These are phyloP conservation scores for Rhyzopertha dominica DNA, from an alignment of 1,140 invertebrate genomes.

Conservation along the genomic window DNA sequence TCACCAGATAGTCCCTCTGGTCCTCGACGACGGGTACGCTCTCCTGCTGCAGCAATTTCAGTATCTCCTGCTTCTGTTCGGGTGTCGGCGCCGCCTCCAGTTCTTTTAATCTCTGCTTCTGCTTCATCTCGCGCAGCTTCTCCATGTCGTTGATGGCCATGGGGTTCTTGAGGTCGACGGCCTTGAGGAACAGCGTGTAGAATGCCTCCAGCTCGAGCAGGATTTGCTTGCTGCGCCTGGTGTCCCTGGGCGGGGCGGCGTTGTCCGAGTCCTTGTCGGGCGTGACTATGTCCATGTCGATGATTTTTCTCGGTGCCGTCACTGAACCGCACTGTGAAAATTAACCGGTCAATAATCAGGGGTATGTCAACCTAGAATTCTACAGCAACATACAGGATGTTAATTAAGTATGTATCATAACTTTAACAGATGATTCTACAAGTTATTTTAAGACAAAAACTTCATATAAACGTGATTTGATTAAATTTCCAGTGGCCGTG, in stretches of 20 bases:
- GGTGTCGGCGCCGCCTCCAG: constrained; percentile 47
- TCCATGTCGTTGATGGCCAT: constrained; percentile 60
- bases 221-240: constrained; percentile 67
- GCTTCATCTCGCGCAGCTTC: constrained; percentile 46
- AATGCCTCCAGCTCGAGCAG: constrained; percentile 76
- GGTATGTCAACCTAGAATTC: no score
- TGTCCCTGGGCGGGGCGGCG: constrained; percentile 48
- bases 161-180: constrained; percentile 70
- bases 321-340: constrained; percentile 72
- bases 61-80: constrained; percentile 53
- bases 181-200: constrained; percentile 62
- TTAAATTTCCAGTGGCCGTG: no score
- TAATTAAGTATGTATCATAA: no score
- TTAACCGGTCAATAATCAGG: no score
- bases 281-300: constrained; percentile 77
- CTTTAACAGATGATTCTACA: no score
- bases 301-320: constrained; percentile 88
- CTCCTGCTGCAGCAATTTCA: constrained; percentile 44
- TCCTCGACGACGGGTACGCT: constrained; percentile 40
- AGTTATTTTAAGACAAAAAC: no score
- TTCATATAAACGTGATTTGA: no score
- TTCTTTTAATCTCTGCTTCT: constrained; percentile 45
- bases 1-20: constrained; percentile 52
- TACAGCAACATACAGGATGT: no score
- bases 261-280: constrained; percentile 52